These are phyloP conservation scores for Manduca sexta DNA, from an alignment of 1,140 invertebrate species.

Conservation along the genomic window DNA sequence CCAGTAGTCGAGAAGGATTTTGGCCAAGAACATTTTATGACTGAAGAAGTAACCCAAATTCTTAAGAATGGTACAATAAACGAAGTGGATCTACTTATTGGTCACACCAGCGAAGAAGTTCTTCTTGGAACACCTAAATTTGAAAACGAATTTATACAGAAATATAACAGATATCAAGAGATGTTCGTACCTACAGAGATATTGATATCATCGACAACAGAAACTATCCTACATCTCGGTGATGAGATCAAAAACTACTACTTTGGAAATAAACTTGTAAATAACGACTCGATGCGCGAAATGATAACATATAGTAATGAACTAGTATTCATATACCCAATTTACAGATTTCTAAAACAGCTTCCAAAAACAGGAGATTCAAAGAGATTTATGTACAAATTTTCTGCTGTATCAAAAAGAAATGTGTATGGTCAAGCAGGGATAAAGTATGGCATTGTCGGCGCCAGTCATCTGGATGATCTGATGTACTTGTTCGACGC, in stretches of 20 bases:
- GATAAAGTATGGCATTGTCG: constrained; percentile 23
- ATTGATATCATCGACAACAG: constrained; percentile 4
- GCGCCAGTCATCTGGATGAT: constrained; percentile 42
- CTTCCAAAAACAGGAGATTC: constrained; percentile 28
- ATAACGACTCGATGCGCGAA: constrained; percentile 28
- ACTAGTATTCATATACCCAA: constrained; percentile 43
- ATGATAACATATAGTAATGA: constrained; percentile 50
- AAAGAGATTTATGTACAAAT: constrained; percentile 33
- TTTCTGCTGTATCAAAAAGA: constrained; percentile 30
- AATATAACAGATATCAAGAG: constrained; percentile 8
- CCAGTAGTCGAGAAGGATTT: constrained; percentile 56
- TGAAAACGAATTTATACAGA: constrained; percentile 4
- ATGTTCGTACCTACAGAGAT: constrained; percentile 12
- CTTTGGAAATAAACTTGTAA: constrained; percentile 46
- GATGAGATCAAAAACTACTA: constrained; percentile 54
- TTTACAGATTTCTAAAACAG: constrained; percentile 43
- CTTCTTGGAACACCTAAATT: constrained; percentile 12
- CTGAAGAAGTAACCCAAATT: constrained; percentile 31
- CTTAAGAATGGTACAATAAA: constrained; percentile 56
- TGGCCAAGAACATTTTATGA: constrained; percentile 41
- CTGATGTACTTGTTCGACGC: constrained; percentile 44
- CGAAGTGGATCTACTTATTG: constrained; percentile 74
- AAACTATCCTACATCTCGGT: constrained; percentile 26
- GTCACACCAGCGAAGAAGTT: constrained; percentile 73
- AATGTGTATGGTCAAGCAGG: constrained; percentile 29